Percentiles rank a stretch among this genome's conserved stretches.
Evolutionary conservation across 92 coral and sea anemone genomes (phyloP).

Genomic region (Bergia sp.): DNA sequence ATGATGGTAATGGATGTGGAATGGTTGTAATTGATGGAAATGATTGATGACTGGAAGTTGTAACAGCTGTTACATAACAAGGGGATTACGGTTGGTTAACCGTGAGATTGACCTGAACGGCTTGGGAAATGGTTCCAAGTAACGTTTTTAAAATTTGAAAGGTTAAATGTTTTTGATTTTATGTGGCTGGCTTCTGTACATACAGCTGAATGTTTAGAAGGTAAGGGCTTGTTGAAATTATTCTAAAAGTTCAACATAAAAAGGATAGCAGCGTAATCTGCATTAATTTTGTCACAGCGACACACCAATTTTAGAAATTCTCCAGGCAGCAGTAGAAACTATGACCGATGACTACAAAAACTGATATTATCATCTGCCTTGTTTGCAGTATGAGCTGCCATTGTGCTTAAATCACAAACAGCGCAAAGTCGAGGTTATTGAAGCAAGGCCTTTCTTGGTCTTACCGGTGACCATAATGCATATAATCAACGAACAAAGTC

Average conservation of each 20-base stretch:
- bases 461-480: constrained; percentile 87
- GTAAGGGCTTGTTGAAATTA: not conserved
- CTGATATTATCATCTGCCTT: constrained; percentile 12
- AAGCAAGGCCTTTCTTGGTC: constrained; percentile 74
- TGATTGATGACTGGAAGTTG: not conserved
- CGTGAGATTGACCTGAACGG: not conserved
- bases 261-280: not conserved
- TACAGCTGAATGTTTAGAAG: not conserved
- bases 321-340: not conserved
- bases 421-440: constrained; percentile 63
- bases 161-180: not conserved
- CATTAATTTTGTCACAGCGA: not conserved
- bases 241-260: not conserved
- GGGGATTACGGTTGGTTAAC: not conserved
- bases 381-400: constrained; percentile 61
- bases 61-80: no score
- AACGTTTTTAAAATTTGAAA: no score
- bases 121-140: no score
- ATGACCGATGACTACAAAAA: not conserved
- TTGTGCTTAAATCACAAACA: constrained; percentile 64
- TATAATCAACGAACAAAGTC: constrained; percentile 85
- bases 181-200: not conserved
- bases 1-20: not conserved
- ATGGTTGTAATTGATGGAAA: not conserved
- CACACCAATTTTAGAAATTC: not conserved